phyloP scores from a whole-genome alignment of 2,797 vertebrate genomes.

The Momotus momota region DNA sequence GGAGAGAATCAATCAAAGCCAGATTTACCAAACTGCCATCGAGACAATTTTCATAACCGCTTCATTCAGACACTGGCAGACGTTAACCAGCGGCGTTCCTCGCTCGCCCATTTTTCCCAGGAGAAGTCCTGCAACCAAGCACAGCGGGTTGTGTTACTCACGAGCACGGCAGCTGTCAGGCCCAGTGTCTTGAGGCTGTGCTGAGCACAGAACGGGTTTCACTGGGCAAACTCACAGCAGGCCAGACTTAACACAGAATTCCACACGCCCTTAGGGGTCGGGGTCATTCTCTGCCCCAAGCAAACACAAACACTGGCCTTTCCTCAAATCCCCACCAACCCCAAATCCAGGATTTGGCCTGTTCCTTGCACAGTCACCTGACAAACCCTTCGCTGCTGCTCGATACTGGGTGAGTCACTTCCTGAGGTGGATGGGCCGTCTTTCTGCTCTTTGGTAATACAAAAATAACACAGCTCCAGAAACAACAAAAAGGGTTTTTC shows the following conservation, averaged over 20 bases:
- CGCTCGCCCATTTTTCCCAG: slow-evolving; percentile 90
- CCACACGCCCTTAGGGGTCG: fast-evolving
- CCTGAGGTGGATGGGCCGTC: not conserved
- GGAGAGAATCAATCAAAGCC: not conserved
- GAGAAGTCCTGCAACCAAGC: slow-evolving; percentile 82
- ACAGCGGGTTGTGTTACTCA: fast-evolving
- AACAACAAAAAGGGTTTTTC: not conserved
- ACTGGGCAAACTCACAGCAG: not conserved
- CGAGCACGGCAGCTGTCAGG: not conserved
- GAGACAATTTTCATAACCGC: slow-evolving; percentile 94
- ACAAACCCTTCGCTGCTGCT: not conserved
- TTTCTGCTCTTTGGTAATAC: not conserved
- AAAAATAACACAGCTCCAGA: not conserved
- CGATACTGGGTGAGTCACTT: not conserved
- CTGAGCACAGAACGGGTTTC: not conserved
- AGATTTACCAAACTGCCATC: slow-evolving; percentile 88
- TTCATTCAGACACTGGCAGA: slow-evolving; percentile 92
- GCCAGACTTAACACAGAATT: not conserved
- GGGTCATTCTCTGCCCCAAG: not conserved
- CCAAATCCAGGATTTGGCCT: not conserved
- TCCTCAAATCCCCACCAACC: not conserved
- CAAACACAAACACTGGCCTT: not conserved
- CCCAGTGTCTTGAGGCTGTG: fast-evolving
- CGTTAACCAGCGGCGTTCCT: slow-evolving; percentile 86
- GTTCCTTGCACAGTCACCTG: not conserved